Conservation (phyloP, 2,113 vertebrate genomes). For the Bubo blakistoni region DNA sequence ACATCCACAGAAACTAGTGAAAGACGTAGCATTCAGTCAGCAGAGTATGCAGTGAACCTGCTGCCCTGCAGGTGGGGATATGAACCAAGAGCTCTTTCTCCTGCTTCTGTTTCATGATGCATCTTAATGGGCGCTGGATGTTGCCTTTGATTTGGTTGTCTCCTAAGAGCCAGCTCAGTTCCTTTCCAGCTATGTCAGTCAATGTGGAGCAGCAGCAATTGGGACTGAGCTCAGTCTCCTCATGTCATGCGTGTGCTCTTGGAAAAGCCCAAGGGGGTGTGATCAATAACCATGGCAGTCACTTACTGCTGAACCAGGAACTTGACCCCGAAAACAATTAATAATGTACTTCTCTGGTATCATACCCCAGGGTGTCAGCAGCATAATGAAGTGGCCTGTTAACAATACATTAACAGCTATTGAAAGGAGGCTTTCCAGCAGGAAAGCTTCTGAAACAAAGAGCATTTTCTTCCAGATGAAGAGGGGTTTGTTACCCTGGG, state of each 20-base stretch:
- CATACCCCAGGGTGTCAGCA: neutral
- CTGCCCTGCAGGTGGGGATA: constrained; percentile 19
- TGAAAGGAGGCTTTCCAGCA: constrained; percentile 27
- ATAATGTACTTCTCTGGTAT: constrained; percentile 15
- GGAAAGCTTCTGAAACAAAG: neutral
- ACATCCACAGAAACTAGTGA: neutral
- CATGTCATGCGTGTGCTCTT: neutral
- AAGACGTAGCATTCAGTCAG: neutral
- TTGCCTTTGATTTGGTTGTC: neutral
- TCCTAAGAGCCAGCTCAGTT: neutral
- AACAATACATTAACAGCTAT: neutral
- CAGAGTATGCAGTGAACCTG: neutral
- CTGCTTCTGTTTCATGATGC: neutral
- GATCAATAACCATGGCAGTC: constrained; percentile 27
- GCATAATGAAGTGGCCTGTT: constrained; percentile 1
- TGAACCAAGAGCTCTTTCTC: neutral
- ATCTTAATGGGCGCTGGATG: neutral
- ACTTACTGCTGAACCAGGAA: constrained; percentile 18
- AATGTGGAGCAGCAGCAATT: neutral
- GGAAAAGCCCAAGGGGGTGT: neutral
- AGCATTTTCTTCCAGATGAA: neutral
- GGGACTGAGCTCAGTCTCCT: neutral
- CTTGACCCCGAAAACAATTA: constrained; percentile 19
- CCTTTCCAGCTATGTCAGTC: neutral
- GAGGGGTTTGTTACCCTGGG: neutral